Evolutionary conservation across 2,888 invertebrate genomes (phyloP).

Genomic region (Rotaria sp.): DNA sequence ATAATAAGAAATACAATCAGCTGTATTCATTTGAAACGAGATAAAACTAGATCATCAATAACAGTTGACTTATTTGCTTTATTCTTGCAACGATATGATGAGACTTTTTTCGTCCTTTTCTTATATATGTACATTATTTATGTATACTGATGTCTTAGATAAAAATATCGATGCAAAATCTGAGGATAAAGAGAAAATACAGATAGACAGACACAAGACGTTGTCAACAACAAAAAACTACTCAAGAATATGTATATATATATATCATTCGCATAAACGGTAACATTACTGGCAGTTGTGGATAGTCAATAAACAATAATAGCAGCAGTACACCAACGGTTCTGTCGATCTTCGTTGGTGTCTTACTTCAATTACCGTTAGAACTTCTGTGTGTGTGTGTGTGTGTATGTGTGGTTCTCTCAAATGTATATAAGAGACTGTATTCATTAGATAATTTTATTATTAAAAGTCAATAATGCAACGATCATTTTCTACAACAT

Average conservation of each 20-base stretch:
- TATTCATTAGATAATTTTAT: too few species aligned
- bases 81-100: background rate
- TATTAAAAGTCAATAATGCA: too few species aligned
- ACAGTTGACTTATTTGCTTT: background rate
- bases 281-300: background rate
- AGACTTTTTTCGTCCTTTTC: background rate
- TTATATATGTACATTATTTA: background rate
- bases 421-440: too few species aligned
- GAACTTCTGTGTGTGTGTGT: too few species aligned
- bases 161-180: background rate
- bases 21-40: background rate
- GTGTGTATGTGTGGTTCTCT: too few species aligned
- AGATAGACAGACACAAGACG: background rate
- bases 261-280: background rate
- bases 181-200: background rate
- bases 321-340: background rate
- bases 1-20: background rate
- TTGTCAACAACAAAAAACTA: background rate
- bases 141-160: background rate
- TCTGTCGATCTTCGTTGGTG: too few species aligned
- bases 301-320: background rate
- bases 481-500: too few species aligned
- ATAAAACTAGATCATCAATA: background rate
- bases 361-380: background rate
- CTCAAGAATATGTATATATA: background rate